These are phyloP conservation scores for Smithornis capensis DNA, from an alignment of 2,113 vertebrate genomes.

Conservation along the genomic window DNA sequence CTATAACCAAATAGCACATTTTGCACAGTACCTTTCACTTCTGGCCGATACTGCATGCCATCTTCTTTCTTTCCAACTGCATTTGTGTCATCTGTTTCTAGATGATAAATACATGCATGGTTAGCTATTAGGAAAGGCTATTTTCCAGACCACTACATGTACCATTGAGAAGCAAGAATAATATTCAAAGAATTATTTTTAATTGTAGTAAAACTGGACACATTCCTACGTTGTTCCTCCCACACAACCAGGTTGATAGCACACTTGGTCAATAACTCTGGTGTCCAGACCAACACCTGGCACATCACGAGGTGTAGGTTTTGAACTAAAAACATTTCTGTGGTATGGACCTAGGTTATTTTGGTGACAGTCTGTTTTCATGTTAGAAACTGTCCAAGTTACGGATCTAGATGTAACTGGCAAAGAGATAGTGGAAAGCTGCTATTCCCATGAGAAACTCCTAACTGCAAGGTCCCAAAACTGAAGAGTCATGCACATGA, in stretches of 20 bases:
- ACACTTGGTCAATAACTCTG: neutral
- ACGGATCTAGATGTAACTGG: neutral
- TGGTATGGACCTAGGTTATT: neutral
- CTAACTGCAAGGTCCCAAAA: neutral
- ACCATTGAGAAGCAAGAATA: neutral
- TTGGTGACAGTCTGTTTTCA: neutral
- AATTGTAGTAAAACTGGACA: neutral
- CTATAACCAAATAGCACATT: neutral
- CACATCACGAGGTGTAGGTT: neutral
- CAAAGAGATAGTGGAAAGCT: neutral
- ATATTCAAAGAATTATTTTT: neutral
- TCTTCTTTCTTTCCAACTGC: conserved; percentile 82
- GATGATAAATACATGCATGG: conserved; percentile 35
- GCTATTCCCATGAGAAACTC: neutral
- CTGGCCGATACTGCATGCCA: conserved; percentile 79
- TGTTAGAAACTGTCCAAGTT: neutral
- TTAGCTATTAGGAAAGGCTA: neutral
- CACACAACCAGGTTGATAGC: neutral
- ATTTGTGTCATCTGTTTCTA: conserved; percentile 76
- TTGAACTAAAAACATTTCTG: neutral
- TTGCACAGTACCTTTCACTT: conserved; percentile 79
- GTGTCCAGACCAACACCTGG: neutral
- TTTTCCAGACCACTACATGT: neutral
- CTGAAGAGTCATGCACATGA: neutral
- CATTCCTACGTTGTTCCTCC: neutral